Evolutionary conservation across 2,113 vertebrate species (phyloP).

Genomic region (Alces alces): DNA sequence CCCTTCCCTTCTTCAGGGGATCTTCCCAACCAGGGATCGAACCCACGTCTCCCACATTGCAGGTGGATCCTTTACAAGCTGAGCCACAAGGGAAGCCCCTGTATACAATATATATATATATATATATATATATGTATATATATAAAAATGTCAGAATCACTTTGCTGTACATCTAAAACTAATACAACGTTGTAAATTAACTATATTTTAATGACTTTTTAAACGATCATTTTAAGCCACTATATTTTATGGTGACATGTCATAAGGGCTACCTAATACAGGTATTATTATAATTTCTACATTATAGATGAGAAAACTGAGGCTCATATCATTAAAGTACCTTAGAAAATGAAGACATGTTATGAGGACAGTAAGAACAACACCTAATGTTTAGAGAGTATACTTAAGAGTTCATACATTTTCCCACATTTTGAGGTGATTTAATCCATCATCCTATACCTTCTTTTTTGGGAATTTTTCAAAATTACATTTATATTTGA

Average conservation of each 20-base stretch:
- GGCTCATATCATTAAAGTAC: not conserved
- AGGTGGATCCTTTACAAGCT: not conserved
- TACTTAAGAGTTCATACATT: not conserved
- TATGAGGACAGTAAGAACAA: not conserved
- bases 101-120: not conserved
- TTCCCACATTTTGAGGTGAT: not conserved
- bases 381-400: not conserved
- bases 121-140: not conserved
- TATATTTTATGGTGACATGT: not conserved
- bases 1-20: not conserved
- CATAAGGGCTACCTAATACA: not conserved
- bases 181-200: not conserved
- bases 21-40: not conserved
- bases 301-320: constrained; percentile 37
- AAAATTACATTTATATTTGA: not conserved
- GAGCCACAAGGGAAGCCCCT: not conserved
- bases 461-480: not conserved
- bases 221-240: not conserved
- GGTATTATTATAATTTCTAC: not conserved
- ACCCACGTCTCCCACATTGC: not conserved
- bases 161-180: not conserved
- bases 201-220: not conserved
- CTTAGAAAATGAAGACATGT: not conserved
- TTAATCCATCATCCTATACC: not conserved
- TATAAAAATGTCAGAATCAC: not conserved